phyloP scores from a whole-genome alignment of 2,113 vertebrate species.

The Scortum barcoo region DNA sequence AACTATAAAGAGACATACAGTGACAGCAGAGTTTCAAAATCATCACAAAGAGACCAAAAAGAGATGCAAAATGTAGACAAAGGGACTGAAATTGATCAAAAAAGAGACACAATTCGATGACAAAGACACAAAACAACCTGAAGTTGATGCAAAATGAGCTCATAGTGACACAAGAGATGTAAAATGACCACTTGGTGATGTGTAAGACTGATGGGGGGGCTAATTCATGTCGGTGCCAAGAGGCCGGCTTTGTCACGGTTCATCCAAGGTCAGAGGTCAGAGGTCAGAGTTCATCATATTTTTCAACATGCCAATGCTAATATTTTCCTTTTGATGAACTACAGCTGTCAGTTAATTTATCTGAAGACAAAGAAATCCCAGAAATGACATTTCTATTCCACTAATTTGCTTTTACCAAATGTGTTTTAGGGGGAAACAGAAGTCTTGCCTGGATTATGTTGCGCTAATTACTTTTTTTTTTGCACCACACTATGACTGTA shows the following conservation, averaged over 20 bases:
- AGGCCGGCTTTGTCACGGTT: neutral
- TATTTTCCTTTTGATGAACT: neutral
- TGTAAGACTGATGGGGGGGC: neutral
- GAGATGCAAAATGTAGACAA: neutral
- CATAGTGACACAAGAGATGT: no score
- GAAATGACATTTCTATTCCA: conserved; percentile 11
- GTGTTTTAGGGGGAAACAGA: neutral
- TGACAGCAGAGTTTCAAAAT: neutral
- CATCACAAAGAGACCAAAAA: neutral
- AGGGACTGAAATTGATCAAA: neutral
- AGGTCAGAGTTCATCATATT: neutral
- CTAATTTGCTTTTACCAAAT: neutral
- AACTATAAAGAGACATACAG: neutral
- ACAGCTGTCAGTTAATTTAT: neutral
- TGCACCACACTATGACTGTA: neutral
- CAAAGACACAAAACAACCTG: no score
- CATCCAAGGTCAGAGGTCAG: neutral
- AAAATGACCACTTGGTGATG: neutral
- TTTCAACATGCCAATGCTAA: neutral
- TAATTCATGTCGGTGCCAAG: neutral
- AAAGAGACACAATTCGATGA: no score
- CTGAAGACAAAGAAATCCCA: no score
- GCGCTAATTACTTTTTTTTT: neutral
- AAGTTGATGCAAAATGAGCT: no score
- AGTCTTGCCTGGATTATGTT: neutral